phyloP scores from a whole-genome alignment of 2,113 vertebrate species.

The Etia nguti region DNA sequence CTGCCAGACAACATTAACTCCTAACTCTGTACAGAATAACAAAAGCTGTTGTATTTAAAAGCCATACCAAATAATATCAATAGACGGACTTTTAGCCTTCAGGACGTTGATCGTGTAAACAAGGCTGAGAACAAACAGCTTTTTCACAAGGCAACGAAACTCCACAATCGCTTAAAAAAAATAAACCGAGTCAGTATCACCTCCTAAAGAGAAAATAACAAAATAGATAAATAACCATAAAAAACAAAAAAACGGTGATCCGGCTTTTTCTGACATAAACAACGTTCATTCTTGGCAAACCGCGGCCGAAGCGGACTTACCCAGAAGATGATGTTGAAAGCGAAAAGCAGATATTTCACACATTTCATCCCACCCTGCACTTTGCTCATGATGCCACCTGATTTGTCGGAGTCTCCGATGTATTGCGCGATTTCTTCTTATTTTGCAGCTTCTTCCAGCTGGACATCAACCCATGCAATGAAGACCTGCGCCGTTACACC shows the following conservation, averaged over 20 bases:
- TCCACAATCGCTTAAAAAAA: not conserved
- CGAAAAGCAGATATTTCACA: constrained; percentile 90
- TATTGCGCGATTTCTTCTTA: not conserved
- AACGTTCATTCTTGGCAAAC: not conserved
- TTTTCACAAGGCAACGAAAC: not conserved
- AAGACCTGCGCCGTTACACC: constrained; percentile 13
- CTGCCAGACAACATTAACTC: not conserved
- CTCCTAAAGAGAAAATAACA: not conserved
- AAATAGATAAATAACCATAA: not conserved
- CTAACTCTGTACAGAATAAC: not conserved
- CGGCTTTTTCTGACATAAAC: not conserved
- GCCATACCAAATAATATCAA: too few relatives aligned
- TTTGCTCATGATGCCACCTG: constrained; percentile 76
- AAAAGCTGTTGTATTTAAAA: not conserved
- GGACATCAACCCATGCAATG: constrained; percentile 20
- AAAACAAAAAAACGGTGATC: not conserved
- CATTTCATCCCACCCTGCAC: constrained; percentile 85
- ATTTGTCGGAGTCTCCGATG: not conserved
- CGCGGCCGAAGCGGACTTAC: constrained; percentile 69
- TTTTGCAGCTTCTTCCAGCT: not conserved
- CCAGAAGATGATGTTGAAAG: constrained; percentile 95
- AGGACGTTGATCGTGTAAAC: not conserved
- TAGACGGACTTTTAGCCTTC: not conserved
- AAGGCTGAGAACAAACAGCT: not conserved
- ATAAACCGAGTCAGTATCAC: not conserved